phyloP scores from a whole-genome alignment of 2,113 vertebrate species.

The Cynopterus brachyotis region DNA sequence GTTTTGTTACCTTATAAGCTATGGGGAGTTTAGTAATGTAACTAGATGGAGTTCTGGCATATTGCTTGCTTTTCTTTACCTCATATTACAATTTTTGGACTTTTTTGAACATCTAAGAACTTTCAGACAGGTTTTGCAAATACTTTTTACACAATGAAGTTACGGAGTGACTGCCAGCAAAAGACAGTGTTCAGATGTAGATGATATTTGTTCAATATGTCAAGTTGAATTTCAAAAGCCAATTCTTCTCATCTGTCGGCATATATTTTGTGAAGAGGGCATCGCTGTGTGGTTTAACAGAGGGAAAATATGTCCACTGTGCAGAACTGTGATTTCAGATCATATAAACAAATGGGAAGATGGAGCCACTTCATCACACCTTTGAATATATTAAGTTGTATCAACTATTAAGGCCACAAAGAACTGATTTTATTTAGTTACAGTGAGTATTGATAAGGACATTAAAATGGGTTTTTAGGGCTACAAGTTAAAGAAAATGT shows the following conservation, averaged over 20 bases:
- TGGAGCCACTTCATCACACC: constrained; percentile 93
- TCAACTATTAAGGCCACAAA: constrained; percentile 56
- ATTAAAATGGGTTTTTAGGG: constrained; percentile 44
- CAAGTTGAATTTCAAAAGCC: constrained; percentile 95
- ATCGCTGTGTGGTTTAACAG: constrained; percentile 96
- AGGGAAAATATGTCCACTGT: constrained; percentile 96
- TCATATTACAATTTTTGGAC: constrained; percentile 95
- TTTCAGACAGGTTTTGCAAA: constrained; percentile 86
- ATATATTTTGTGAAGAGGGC: constrained; percentile 97
- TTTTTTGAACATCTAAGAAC: constrained; percentile 90
- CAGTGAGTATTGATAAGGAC: constrained; percentile 58
- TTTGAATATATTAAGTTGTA: constrained; percentile 92
- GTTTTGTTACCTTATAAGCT: constrained; percentile 93
- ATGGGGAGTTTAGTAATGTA: constrained; percentile 86
- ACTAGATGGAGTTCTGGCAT: constrained; percentile 90
- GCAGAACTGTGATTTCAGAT: constrained; percentile 93
- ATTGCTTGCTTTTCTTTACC: constrained; percentile 93
- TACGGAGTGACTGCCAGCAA: constrained; percentile 91
- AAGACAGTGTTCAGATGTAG: constrained; percentile 92
- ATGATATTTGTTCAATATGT: constrained; percentile 94
- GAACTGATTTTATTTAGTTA: constrained; percentile 63
- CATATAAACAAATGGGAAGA: constrained; percentile 95
- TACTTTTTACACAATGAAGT: constrained; percentile 89
- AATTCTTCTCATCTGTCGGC: constrained; percentile 94
- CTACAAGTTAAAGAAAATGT: constrained; percentile 24